Evolutionary conservation across 37 sponge, comb jelly and placozoan species (phyloP).

Genomic region (Cliona cf. orientalis): DNA sequence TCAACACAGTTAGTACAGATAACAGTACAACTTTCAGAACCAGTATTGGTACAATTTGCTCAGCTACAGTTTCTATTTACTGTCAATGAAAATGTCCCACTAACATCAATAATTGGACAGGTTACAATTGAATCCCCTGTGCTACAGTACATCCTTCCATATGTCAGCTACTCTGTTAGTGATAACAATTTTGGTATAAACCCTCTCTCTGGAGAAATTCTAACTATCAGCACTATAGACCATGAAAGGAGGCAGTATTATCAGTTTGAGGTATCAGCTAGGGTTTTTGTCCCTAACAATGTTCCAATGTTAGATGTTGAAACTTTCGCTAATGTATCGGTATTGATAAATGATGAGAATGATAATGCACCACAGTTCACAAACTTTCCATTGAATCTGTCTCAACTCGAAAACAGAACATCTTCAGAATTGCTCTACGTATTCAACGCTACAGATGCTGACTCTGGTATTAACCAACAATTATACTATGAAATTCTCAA

Average conservation of each 20-base stretch:
- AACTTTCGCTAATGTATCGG: not conserved
- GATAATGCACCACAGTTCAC: constrained; percentile 20
- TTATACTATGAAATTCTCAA: not conserved
- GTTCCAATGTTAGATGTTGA: not conserved
- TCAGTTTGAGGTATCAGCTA: no score
- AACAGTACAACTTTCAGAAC: not conserved
- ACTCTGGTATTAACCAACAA: not conserved
- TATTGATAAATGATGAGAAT: not conserved
- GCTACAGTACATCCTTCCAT: no score
- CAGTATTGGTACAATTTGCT: not conserved
- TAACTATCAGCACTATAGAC: not conserved
- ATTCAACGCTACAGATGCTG: constrained; percentile 12
- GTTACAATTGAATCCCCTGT: not conserved
- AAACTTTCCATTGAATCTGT: constrained; percentile 20
- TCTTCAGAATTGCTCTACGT: not conserved
- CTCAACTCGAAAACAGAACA: not conserved
- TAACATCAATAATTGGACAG: not conserved
- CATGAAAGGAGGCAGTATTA: no score
- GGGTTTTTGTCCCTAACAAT: no score
- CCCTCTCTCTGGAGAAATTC: constrained; percentile 8
- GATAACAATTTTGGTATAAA: not conserved
- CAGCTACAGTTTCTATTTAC: not conserved
- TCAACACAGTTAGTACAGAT: not conserved
- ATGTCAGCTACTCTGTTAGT: not conserved
- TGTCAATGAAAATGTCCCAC: constrained; percentile 12